Evolutionary conservation across 37 sponge, comb jelly and placozoan genomes (phyloP).

Genomic region (Cliona cf. orientalis): DNA sequence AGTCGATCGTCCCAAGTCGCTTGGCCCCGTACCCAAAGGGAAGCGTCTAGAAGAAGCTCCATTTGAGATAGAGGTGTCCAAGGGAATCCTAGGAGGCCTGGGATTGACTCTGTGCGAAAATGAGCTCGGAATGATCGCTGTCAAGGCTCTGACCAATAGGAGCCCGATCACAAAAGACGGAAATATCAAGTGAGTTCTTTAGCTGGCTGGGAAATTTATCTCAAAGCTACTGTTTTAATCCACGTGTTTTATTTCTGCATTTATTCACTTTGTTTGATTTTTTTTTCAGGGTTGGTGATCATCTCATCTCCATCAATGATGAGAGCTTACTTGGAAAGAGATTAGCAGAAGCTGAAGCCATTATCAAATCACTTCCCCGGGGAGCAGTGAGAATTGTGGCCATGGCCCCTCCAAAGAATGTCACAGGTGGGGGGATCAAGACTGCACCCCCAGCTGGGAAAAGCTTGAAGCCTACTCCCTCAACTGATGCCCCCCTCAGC

Average conservation of each 20-base stretch:
- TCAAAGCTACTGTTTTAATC: not conserved
- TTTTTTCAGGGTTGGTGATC: slow-evolving; percentile 64
- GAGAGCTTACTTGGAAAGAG: slow-evolving; percentile 21
- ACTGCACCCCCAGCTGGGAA: too few relatives aligned
- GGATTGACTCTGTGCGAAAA: slow-evolving; percentile 50
- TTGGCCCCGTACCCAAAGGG: slow-evolving; percentile 42
- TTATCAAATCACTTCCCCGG: slow-evolving; percentile 60
- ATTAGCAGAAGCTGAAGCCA: slow-evolving; percentile 25
- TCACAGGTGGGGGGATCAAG: slow-evolving; percentile 23
- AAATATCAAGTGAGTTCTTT: slow-evolving; percentile 53
- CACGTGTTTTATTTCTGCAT: not conserved
- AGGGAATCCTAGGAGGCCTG: slow-evolving; percentile 62
- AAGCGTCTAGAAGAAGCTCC: slow-evolving; percentile 38
- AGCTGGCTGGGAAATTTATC: not conserved
- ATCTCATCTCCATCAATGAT: slow-evolving; percentile 67
- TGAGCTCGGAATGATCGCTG: slow-evolving; percentile 51
- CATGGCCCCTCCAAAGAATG: slow-evolving; percentile 68
- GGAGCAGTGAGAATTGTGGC: slow-evolving; percentile 61
- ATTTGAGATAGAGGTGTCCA: slow-evolving; percentile 71
- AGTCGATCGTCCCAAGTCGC: slow-evolving; percentile 17
- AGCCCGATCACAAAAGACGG: slow-evolving; percentile 69
- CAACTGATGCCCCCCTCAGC: too few relatives aligned
- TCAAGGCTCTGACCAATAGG: slow-evolving; percentile 48
- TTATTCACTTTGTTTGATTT: not conserved
- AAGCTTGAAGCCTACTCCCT: too few relatives aligned